These are phyloP conservation scores for Brachypodius melanocephalos DNA, from an alignment of 2,113 vertebrate species.

Conservation along the genomic window DNA sequence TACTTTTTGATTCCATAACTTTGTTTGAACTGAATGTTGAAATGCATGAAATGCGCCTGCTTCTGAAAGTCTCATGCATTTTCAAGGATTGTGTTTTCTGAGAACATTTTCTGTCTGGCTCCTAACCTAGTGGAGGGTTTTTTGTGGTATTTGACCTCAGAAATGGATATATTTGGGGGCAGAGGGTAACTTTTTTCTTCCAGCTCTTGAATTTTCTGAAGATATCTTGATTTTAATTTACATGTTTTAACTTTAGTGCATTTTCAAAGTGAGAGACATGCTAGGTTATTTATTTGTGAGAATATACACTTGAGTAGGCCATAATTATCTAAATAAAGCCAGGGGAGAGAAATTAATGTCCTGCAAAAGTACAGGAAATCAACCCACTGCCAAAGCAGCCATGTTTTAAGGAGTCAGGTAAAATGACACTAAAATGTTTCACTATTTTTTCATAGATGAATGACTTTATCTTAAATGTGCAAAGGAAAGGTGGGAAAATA, in stretches of 20 bases:
- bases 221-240: background rate
- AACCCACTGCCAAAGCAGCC: background rate
- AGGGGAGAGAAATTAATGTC: background rate
- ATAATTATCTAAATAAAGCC: background rate
- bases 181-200: background rate
- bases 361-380: background rate
- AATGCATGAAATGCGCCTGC: background rate
- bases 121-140: accelerated
- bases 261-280: background rate
- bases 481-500: background rate
- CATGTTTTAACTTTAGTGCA: background rate
- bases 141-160: background rate
- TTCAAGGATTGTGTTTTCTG: background rate
- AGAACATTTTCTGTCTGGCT: background rate
- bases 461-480: background rate
- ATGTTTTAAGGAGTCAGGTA: background rate
- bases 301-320: background rate
- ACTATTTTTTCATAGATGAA: background rate
- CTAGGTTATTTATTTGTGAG: background rate
- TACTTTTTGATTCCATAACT: background rate
- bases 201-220: background rate
- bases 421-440: background rate
- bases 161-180: accelerated
- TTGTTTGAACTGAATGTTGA: background rate
- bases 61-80: background rate